These are phyloP conservation scores for Rosalia funebris DNA, from an alignment of 2,888 invertebrate genomes.

Conservation along the genomic window DNA sequence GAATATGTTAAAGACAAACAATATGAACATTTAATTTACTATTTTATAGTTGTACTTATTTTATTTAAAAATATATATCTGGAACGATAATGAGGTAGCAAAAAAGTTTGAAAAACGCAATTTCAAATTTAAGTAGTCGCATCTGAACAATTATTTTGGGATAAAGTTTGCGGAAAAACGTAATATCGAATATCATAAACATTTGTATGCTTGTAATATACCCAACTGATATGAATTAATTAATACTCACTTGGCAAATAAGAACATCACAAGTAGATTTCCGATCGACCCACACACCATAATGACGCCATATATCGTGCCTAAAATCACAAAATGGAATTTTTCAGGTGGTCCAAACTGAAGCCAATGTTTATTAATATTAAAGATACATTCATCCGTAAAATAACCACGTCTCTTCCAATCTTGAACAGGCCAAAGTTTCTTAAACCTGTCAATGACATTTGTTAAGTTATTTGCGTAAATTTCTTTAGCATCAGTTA, in stretches of 20 bases:
- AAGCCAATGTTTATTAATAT: conserved; percentile 79
- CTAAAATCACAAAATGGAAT: conserved; percentile 70
- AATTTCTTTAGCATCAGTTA: not conserved
- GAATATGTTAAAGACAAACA: too few relatives aligned
- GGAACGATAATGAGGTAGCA: too few relatives aligned
- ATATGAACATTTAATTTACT: too few relatives aligned
- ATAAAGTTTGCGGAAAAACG: too few relatives aligned
- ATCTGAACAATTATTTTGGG: too few relatives aligned
- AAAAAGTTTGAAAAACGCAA: too few relatives aligned
- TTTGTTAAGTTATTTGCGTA: conserved; percentile 20
- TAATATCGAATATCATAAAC: too few relatives aligned
- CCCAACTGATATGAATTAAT: too few relatives aligned
- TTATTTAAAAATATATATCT: too few relatives aligned
- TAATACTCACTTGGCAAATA: conserved; percentile 77
- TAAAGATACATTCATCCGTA: conserved; percentile 67
- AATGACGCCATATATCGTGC: conserved; percentile 71
- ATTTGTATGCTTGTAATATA: too few relatives aligned
- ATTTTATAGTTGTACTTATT: too few relatives aligned
- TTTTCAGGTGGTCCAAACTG: conserved; percentile 72
- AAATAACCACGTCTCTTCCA: conserved; percentile 70
- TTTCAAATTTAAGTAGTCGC: too few relatives aligned
- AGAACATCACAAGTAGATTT: conserved; percentile 76
- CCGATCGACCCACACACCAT: conserved; percentile 75
- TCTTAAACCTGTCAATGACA: conserved; percentile 50
- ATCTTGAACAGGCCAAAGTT: conserved; percentile 59